Conservation (phyloP, 35 echinoderm and acorn worm species). For the Ophiothrix spiculata region DNA sequence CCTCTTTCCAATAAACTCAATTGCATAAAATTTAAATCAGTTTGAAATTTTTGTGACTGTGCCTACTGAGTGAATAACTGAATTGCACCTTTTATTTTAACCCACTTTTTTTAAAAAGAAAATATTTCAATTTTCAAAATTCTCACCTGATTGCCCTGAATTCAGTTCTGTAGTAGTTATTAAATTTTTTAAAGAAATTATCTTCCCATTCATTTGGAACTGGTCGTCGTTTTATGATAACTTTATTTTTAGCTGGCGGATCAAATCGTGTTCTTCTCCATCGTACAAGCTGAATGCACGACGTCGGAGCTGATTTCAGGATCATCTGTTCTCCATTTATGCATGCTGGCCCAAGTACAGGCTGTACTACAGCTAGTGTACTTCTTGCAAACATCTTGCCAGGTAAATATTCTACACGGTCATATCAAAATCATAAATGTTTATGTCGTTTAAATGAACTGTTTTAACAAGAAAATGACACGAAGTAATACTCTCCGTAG, state of each 20-base stretch:
- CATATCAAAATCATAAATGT: not conserved
- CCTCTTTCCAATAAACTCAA: too few relatives aligned
- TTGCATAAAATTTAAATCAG: too few relatives aligned
- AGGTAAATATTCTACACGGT: not conserved
- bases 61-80: too few relatives aligned
- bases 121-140: too few relatives aligned
- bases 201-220: not conserved
- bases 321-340: not conserved
- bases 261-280: not conserved
- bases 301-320: not conserved
- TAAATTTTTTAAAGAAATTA: not conserved
- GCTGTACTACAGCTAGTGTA: not conserved
- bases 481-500: too few relatives aligned
- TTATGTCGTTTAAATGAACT: too few relatives aligned
- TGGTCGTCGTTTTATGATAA: not conserved
- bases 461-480: too few relatives aligned
- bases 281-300: not conserved
- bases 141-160: too few relatives aligned
- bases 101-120: too few relatives aligned
- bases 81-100: too few relatives aligned
- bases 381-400: not conserved
- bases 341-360: too few relatives aligned
- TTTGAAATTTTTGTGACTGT: too few relatives aligned
- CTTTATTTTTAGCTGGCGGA: not conserved
- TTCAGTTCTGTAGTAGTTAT: not conserved